Base-by-base conservation (phyloP, 2,113 vertebrate species). In the Lagopus leucura region DNA sequence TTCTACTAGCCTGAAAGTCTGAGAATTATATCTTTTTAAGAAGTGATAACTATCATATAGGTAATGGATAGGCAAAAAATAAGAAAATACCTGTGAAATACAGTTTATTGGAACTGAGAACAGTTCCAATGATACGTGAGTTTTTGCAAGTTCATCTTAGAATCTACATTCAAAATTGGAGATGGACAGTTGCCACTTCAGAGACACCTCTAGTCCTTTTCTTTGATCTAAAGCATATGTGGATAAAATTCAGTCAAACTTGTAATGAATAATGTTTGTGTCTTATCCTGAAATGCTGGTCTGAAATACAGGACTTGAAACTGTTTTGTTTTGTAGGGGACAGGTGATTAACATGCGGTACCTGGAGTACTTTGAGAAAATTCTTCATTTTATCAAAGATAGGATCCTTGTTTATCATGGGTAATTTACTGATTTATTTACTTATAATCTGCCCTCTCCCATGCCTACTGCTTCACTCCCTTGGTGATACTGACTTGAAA, bases 321-420 rank as follows among this genome's bases (percentile, higher is more conserved):
- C 83, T 92, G 21, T 94, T 71, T 76, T 78, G 81, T 82, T 88
- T 94, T 91, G 11, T 95, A 99, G 99, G 96, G 99, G 99, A 17
- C 99, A 99, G 82, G 99, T 99, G 83, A 98, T 99, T 95, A 99
- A 99, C 96, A 99, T 99, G 97, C 97, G 99, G 86, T 99, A 99
- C 86, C 90, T 99, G 97, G 98, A 99, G 76, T 99, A 99, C 97
- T 99, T 99, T 95, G 98, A 99, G 95, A 99, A 98, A 97, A 99
- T 99, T 94, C 98, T 99, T 54, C 98, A 98, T 97, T 99, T 99
- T 97, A 99, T 99, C 94, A 99, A 99, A 98, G 99, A 99, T 82
- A 98, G 99, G 95, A 99, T 99, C 97, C 98, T 99, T 82, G 98
- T 99, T 86, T 99, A 99, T 96, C 99, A 99, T 16, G 98, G 99